Conservation (phyloP, 2,797 vertebrate species). For the Sylvia borin region DNA sequence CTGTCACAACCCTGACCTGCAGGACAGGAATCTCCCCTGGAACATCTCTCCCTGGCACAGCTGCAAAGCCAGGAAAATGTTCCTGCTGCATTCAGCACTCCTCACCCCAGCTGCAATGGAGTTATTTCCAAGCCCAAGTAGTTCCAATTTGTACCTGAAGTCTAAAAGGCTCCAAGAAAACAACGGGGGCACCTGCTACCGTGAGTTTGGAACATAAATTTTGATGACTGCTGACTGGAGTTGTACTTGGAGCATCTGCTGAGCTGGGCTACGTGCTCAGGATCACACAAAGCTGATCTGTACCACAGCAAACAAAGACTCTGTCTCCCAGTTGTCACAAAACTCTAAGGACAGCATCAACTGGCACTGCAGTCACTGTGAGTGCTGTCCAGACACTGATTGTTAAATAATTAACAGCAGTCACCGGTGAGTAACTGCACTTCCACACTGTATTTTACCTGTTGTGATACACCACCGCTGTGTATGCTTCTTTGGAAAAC, state of each 20-base stretch:
- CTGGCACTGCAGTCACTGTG: not conserved
- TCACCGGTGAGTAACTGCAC: not conserved
- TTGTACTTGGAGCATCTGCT: not conserved
- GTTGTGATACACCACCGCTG: slow-evolving; percentile 97
- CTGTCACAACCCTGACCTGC: not conserved
- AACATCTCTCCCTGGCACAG: not conserved
- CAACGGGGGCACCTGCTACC: fast-evolving
- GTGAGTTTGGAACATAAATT: not conserved
- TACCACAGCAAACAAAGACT: slow-evolving; percentile 3
- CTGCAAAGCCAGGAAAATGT: not conserved
- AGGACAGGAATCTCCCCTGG: not conserved
- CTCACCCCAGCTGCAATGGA: not conserved
- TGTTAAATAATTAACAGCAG: not conserved
- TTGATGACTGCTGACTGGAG: not conserved
- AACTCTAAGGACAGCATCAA: not conserved
- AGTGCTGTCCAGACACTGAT: not conserved
- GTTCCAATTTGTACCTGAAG: not conserved
- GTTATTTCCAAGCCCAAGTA: not conserved
- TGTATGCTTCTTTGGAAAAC: slow-evolving; percentile 96
- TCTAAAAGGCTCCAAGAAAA: not conserved
- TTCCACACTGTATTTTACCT: slow-evolving; percentile 78
- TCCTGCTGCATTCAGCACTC: not conserved
- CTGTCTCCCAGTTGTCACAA: not conserved
- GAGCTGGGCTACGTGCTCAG: not conserved
- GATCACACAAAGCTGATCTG: not conserved